Evolutionary conservation across 2,113 vertebrate species (phyloP), one percentile per base, ranked within the genome.

Genomic region (Todiramphus saurophagus): DNA sequence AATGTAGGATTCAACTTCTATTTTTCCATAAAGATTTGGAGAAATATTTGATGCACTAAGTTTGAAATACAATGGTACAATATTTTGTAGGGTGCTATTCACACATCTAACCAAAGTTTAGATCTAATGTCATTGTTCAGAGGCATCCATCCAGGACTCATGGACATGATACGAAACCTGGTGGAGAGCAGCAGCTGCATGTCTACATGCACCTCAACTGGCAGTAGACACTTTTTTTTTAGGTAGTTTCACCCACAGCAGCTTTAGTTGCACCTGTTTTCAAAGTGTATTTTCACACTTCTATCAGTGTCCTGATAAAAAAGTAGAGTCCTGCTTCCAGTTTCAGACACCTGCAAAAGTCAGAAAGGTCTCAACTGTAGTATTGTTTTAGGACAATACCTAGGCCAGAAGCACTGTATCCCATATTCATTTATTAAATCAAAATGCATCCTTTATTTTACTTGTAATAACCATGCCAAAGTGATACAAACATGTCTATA

Each of bases 151-250:
- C 11, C 59, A 11, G 20, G 31, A 41, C 16, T 13, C 16, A 14
- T 0, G 35, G 16, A 43, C 1, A 1, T 24, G 73, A 14, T 6
- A 25, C 1, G 7, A 73, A 20, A 76, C 13, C 10, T 56, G 13
- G 15, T 13, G 21, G 30, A 68, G 18, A 59, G 72, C 28, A 88
- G 55, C 19, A 51, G 39, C 25, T 72, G 43, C 28, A 60, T 37
- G 21, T 37, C 31, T 85, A 18, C 70, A 56, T 23, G n/a, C 3
- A n/a, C 31, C 46, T 35, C 3, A 74, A 48, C 28, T 30, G 37
- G 28, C 50, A 70, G 43, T 1, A 55, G 11, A 28, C 4, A n/a
- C 4, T n/a, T 19, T 8, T 30, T 53, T 30, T 58, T 53, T 33
- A 27, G 24, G 21, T 11, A 2, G 1, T 78, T 81, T 82, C 56